Percentiles rank a stretch among this genome's conserved stretches.
Evolutionary conservation across 2,888 invertebrate genomes (phyloP).

Genomic region (Crossocerus cetratus): DNA sequence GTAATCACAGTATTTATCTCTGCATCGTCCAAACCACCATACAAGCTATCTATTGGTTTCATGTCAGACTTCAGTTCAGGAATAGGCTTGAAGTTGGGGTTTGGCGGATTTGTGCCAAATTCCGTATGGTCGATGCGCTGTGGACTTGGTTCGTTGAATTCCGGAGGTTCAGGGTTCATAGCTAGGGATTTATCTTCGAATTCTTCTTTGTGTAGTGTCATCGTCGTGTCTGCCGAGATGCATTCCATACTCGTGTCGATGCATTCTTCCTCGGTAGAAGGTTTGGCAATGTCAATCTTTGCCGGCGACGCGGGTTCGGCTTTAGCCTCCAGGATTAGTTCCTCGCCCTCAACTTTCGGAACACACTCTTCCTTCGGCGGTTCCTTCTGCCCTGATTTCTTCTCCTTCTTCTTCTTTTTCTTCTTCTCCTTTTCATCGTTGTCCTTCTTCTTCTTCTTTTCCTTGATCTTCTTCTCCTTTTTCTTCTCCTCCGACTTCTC

Average conservation of each 20-base stretch:
- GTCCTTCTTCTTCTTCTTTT: slow-evolving; percentile 77
- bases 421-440: slow-evolving; percentile 80
- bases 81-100: slow-evolving; percentile 73
- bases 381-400: slow-evolving; percentile 71
- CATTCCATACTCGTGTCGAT: slow-evolving; percentile 51
- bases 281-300: slow-evolving; percentile 55
- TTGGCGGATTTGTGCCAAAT: slow-evolving; percentile 71
- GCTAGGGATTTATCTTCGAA: slow-evolving; percentile 72
- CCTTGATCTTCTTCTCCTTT: slow-evolving; percentile 78
- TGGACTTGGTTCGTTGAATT: slow-evolving; percentile 53
- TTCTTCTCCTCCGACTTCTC: slow-evolving; percentile 75
- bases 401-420: slow-evolving; percentile 76
- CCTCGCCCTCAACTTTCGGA: slow-evolving; percentile 58
- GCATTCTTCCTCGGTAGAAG: slow-evolving; percentile 38
- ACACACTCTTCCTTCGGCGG: slow-evolving; percentile 54
- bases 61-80: slow-evolving; percentile 66
- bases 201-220: slow-evolving; percentile 57
- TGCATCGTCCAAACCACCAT: slow-evolving; percentile 73
- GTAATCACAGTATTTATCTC: slow-evolving; percentile 67
- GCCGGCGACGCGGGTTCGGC: slow-evolving; percentile 53
- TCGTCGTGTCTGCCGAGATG: slow-evolving; percentile 31
- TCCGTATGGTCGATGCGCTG: slow-evolving; percentile 58
- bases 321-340: slow-evolving; percentile 59
- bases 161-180: slow-evolving; percentile 73
- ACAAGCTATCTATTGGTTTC: slow-evolving; percentile 72